A percentile compares a stretch with the other conserved stretches of the same genome.
Conservation (phyloP, 2,888 invertebrate species). For the Acrobasis repandana region DNA sequence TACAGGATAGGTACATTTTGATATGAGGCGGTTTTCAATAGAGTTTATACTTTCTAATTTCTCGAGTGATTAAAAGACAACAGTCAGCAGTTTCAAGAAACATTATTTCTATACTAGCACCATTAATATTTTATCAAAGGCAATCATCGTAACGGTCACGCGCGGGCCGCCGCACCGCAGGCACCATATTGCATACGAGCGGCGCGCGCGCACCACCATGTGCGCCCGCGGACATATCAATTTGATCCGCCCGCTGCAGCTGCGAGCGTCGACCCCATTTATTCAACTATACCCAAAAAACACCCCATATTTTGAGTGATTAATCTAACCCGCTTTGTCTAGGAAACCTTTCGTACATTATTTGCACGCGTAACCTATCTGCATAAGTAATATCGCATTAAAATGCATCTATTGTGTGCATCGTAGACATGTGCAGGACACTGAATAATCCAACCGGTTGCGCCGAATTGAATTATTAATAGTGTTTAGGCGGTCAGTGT, state of each 20-base stretch:
- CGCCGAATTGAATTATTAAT: constrained; percentile 17
- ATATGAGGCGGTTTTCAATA: too few relatives aligned
- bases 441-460: constrained; percentile 51
- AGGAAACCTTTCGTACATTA: constrained; percentile 58
- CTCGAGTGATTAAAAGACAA: too few relatives aligned
- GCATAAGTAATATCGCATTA: constrained; percentile 62
- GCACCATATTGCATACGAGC: constrained; percentile 48
- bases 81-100: too few relatives aligned
- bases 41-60: too few relatives aligned
- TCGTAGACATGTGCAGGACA: constrained; percentile 34
- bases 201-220: constrained; percentile 50
- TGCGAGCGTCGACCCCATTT: constrained; percentile 68
- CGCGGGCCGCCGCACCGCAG: constrained; percentile 27
- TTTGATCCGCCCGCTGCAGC: constrained; percentile 76
- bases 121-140: not conserved
- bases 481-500: not conserved
- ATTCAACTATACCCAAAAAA: constrained; percentile 53
- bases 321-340: constrained; percentile 73
- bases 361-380: constrained; percentile 66
- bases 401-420: constrained; percentile 56
- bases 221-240: constrained; percentile 65
- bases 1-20: too few relatives aligned
- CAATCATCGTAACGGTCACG: constrained; percentile 25
- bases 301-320: constrained; percentile 67
- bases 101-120: too few relatives aligned